Evolutionary conservation across 92 coral and sea anemone species (phyloP).

Genomic region (Siderastrea radians): DNA sequence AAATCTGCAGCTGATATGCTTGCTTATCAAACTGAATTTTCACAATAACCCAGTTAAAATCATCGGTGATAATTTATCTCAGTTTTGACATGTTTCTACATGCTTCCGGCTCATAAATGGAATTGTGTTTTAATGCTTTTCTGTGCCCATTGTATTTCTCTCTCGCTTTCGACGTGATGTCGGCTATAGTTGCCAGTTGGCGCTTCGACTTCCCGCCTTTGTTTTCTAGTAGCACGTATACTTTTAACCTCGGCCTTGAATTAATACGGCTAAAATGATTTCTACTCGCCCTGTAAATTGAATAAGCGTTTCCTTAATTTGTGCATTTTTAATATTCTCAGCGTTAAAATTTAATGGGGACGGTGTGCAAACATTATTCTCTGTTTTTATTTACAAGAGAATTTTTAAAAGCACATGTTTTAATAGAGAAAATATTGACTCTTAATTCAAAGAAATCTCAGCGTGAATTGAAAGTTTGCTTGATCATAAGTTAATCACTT

Average conservation of each 20-base stretch:
- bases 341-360: background rate
- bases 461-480: conserved; percentile 42
- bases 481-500: conserved; percentile 47
- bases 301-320: conserved; percentile 30
- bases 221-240: conserved; percentile 3
- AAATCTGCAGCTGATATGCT: conserved; percentile 47
- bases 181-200: conserved; percentile 60
- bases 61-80: conserved; percentile 51
- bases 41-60: conserved; percentile 54
- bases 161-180: conserved; percentile 38
- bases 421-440: conserved; percentile 30
- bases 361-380: conserved; percentile 5
- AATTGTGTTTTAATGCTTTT: conserved; percentile 47
- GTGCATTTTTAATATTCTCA: background rate
- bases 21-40: conserved; percentile 37
- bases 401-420: conserved; percentile 58
- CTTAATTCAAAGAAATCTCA: conserved; percentile 50
- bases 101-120: conserved; percentile 60
- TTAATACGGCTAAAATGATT: conserved; percentile 3
- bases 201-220: conserved; percentile 42
- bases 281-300: conserved; percentile 1
- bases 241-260: background rate
- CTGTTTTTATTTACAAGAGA: conserved; percentile 43
- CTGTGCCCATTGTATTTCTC: conserved; percentile 31
- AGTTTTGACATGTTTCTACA: conserved; percentile 37